These are phyloP conservation scores for Lasaia peninsularis DNA, from an alignment of 1,140 invertebrate genomes.

Conservation along the genomic window DNA sequence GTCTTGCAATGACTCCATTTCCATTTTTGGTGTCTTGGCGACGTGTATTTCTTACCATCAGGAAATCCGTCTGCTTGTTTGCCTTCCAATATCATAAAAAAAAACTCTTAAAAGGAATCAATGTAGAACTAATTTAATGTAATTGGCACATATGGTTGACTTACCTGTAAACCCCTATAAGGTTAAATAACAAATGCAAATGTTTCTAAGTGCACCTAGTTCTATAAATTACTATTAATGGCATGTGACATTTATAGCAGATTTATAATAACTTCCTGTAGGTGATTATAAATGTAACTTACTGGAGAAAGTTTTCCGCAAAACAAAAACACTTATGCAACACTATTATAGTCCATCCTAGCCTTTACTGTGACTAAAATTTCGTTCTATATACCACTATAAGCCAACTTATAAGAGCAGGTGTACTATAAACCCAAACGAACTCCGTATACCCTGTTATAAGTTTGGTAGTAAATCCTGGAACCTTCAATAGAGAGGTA, in stretches of 20 bases:
- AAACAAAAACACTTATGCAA: not conserved
- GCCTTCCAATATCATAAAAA: too few species aligned
- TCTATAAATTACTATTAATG: not conserved
- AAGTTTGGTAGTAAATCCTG: not conserved
- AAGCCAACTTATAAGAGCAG: conserved; percentile 8
- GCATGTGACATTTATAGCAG: not conserved
- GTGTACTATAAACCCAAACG: not conserved
- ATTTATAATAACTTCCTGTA: conserved; percentile 15
- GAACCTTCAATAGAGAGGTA: not conserved
- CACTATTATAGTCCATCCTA: not conserved
- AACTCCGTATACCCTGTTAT: not conserved
- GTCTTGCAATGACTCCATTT: too few species aligned
- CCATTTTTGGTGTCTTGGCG: too few species aligned
- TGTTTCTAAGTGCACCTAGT: not conserved
- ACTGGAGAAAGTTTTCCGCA: not conserved
- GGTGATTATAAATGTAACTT: not conserved
- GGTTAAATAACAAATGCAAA: too few species aligned
- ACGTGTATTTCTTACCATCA: too few species aligned
- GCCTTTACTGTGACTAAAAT: conserved; percentile 5
- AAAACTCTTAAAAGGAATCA: too few species aligned
- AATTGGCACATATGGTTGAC: too few species aligned
- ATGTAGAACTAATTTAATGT: too few species aligned
- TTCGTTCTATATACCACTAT: conserved; percentile 4
- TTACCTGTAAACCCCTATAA: too few species aligned
- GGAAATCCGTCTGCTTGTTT: too few species aligned